Percentiles rank a stretch among this genome's conserved stretches.
phyloP scores from a whole-genome alignment of 2,797 vertebrate species.

The Aldrovandia affinis region DNA sequence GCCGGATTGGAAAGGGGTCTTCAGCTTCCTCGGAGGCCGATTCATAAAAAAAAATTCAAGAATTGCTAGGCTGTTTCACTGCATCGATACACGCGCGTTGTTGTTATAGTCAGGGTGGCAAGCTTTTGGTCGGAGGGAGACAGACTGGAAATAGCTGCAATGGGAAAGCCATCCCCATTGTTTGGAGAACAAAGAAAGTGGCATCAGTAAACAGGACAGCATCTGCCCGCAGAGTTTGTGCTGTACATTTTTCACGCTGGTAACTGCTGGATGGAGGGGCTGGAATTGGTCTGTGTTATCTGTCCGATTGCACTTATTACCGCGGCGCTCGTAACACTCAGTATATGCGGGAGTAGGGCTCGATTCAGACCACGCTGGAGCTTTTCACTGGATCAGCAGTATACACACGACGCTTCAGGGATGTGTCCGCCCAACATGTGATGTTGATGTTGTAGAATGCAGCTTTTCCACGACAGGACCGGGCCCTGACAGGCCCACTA shows the following conservation, averaged over 20 bases:
- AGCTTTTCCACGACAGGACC: not conserved
- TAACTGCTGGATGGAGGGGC: not conserved
- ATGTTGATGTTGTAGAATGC: not conserved
- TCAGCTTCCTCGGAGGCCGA: not conserved
- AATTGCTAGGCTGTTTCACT: not conserved
- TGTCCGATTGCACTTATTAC: not conserved
- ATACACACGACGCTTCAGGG: not conserved
- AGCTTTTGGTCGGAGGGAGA: not conserved
- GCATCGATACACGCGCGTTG: not conserved
- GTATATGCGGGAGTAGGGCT: not conserved
- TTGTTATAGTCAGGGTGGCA: not conserved
- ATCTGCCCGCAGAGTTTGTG: not conserved
- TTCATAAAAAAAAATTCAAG: conserved; percentile 2
- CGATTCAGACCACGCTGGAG: not conserved
- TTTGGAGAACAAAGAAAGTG: not conserved
- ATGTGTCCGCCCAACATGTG: not conserved
- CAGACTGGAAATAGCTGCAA: not conserved
- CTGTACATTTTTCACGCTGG: not conserved
- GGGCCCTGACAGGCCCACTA: not conserved
- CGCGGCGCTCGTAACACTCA: not conserved
- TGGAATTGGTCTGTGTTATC: conserved; percentile 26
- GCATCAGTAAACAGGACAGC: not conserved
- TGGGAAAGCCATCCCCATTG: not conserved
- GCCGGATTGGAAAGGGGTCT: not conserved
- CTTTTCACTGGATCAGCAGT: not conserved